Base-by-base conservation (phyloP, 2,888 invertebrate genomes). In the Phortica magna region DNA sequence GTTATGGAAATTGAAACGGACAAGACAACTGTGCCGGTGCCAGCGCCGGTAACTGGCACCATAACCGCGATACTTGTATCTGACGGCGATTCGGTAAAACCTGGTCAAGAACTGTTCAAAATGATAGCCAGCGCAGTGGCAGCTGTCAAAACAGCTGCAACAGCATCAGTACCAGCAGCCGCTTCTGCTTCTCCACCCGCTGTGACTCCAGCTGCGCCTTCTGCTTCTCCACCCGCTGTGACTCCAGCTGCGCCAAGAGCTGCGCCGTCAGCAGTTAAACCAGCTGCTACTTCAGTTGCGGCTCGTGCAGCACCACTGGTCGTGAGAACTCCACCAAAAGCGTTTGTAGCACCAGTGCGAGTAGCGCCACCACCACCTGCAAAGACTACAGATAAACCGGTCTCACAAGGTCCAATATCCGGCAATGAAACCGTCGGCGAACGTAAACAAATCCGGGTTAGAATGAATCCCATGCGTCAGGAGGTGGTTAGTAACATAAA, bases 1-100 rank as follows among this genome's bases (percentile, higher is more conserved):
- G 95, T 99, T 12, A 95, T 97, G 90, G 99, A 99, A 93, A 98
- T 99, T 84, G 99, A 99, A 94, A 99, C 99, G 14, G 99, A 99
- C 91, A 99, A 99, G 93, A 97, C 97, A 0, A 94, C 95, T 1
- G 92, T 95, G 81, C 94, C 94, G 0, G 95, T 95, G 53, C 93
- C 93, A 7, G 95, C 96, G 93, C 98, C 98, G 0, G 95, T 94
- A 42, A 93, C 95, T 81, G 99, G 99, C 78, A 94, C 97, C 43
- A 96, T 99, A 77, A 96, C 96, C 89, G 97, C 97, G 91, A 92
- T 97, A 75, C 94, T 96, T 77, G 98, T 97, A 0, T 95, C 95
- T 81, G 98, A 99, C 91, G 99, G 99, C 0, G 95, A 96, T 55
- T 98, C 98, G 0, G 98, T 99, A 0, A 96, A 96, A 90, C 95